These are phyloP conservation scores for Drosophila sordidula DNA, from an alignment of 2,888 invertebrate genomes.

Conservation along the genomic window DNA sequence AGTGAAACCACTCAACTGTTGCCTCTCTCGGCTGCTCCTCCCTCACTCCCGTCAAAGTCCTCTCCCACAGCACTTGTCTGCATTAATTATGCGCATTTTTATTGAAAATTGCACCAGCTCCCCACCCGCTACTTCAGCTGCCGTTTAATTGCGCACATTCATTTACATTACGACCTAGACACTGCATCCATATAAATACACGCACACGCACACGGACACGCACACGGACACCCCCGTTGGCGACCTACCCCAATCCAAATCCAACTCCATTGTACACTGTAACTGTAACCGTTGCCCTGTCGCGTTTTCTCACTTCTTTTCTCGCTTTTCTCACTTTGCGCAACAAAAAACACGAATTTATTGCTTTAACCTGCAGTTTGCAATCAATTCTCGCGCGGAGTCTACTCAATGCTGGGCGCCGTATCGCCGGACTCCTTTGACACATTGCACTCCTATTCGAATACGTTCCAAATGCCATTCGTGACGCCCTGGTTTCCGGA, in stretches of 20 bases:
- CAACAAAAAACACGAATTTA: slow-evolving; percentile 58
- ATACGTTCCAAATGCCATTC: slow-evolving; percentile 98
- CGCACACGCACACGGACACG: slow-evolving; percentile 1
- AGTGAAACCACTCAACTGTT: slow-evolving; percentile 45
- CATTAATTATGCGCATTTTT: slow-evolving; percentile 77
- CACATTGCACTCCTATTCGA: slow-evolving; percentile 96
- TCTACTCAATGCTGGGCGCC: slow-evolving; percentile 95
- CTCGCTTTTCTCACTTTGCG: slow-evolving; percentile 16
- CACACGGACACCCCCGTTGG: not conserved
- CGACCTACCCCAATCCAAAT: slow-evolving; percentile 13
- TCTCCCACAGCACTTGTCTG: slow-evolving; percentile 27
- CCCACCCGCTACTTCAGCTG: slow-evolving; percentile 19
- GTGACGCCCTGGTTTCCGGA: slow-evolving; percentile 97
- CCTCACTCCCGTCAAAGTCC: not conserved
- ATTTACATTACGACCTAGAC: slow-evolving; percentile 69
- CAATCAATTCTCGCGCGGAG: slow-evolving; percentile 95
- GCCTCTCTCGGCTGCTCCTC: not conserved
- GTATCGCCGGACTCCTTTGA: slow-evolving; percentile 97
- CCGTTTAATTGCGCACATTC: slow-evolving; percentile 73
- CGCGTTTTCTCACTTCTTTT: slow-evolving; percentile 19
- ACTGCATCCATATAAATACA: slow-evolving; percentile 30
- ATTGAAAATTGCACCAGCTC: slow-evolving; percentile 66
- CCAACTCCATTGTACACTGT: slow-evolving; percentile 7
- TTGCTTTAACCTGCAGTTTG: slow-evolving; percentile 89
- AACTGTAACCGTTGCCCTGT: slow-evolving; percentile 43